Evolutionary conservation across 92 coral and sea anemone genomes (phyloP), one percentile per base, ranked within the genome.

Genomic region (Galaxea fascicularis): DNA sequence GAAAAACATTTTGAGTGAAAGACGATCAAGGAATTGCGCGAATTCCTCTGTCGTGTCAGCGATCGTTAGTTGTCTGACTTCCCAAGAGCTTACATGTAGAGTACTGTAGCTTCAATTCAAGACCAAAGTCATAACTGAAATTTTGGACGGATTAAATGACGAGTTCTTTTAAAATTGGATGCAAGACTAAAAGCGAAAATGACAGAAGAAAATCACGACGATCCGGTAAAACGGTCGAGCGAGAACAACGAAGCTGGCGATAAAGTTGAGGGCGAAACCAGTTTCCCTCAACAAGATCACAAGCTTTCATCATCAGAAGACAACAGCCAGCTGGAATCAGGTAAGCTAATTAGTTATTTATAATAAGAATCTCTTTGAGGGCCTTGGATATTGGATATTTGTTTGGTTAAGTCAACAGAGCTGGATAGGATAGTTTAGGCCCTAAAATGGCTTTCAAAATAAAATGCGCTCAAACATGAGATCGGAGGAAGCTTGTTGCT

Each of bases 41-140:
- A 80, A 80, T 28, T 80, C 76, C 76, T 53, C 21, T 67, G 76
- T 80, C 76, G 76, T 80, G 27, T 73, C 71, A 45, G 53, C 73
- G 11, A 25, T 8, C 18, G 12, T n/a, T 28, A 18, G 29, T 25
- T 21, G 29, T 60, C 30, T 24, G 30, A 24, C 12, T 60, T 10
- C 66, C 28, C 73, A 7, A 30, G 16, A n/a, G 0, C 11, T 31
- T n/a, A n/a, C n/a, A n/a, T n/a, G n/a, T n/a, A n/a, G n/a, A n/a
- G n/a, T n/a, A n/a, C n/a, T n/a, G n/a, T n/a, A n/a, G n/a, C 20
- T 20, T 16, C 31, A 20, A 20, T 28, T 16, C 73, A 30, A 11
- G n/a, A 17, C 13, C 13, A 53, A 31, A 67, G 27, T 28, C 66
- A 30, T 45, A 17, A 5, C 58, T 31, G 22, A 12, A 66, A 16